A percentile compares a stretch with the other conserved stretches of the same genome.
Evolutionary conservation across 2,113 vertebrate genomes (phyloP).

Genomic region (Rana temporaria): DNA sequence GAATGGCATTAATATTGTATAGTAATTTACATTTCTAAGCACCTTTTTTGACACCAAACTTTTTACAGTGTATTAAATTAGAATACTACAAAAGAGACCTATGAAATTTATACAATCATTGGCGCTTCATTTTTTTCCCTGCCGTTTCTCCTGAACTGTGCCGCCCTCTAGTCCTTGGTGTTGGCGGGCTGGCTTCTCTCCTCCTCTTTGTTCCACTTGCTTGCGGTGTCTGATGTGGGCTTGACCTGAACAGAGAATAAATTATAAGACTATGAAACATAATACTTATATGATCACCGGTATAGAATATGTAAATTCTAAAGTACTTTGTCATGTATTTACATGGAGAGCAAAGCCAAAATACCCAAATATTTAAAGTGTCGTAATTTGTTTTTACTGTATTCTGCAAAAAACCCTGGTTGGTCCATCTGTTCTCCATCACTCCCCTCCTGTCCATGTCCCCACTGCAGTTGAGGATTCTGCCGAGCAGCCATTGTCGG

Average conservation of each 20-base stretch:
- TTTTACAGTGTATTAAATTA: conserved; percentile 43
- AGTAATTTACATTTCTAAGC: conserved; percentile 47
- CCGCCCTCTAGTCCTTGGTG: background rate
- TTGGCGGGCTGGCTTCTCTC: conserved; percentile 25
- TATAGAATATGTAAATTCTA: too few species aligned
- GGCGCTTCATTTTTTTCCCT: conserved; percentile 35
- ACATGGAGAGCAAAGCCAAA: too few species aligned
- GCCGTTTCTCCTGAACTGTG: conserved; percentile 8
- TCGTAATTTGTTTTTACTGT: too few species aligned
- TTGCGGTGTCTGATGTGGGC: background rate
- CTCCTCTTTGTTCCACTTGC: conserved; percentile 16
- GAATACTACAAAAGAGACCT: conserved; percentile 19
- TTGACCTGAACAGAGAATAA: background rate
- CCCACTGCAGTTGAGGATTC: too few species aligned
- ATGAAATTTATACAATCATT: conserved; percentile 36
- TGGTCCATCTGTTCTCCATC: too few species aligned
- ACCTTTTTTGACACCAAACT: conserved; percentile 16
- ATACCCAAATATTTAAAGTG: too few species aligned
- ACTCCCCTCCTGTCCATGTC: too few species aligned
- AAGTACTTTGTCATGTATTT: too few species aligned
- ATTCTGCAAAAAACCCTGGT: too few species aligned
- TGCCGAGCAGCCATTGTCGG: too few species aligned
- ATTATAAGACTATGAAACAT: too few species aligned
- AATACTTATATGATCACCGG: too few species aligned
- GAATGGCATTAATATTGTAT: background rate